Evolutionary conservation across 2,797 vertebrate species (phyloP).

Genomic region (Acrossocheilus fasciatus): DNA sequence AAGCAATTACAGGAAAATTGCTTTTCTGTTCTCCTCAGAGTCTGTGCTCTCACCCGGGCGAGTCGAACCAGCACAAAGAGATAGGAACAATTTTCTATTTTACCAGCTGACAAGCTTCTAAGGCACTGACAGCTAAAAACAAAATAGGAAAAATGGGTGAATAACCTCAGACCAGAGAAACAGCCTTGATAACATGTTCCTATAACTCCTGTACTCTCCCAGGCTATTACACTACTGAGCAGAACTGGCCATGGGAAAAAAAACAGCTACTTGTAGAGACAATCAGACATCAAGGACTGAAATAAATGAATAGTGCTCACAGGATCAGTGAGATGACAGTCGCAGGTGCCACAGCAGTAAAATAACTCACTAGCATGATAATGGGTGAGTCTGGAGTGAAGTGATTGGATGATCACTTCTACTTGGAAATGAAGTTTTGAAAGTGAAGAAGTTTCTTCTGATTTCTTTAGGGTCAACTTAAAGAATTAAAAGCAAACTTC

Average conservation of each 20-base stretch:
- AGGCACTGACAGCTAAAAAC: conserved; percentile 46
- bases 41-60: conserved; percentile 31
- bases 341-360: background rate
- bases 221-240: conserved; percentile 30
- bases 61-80: conserved; percentile 44
- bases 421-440: background rate
- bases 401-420: background rate
- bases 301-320: conserved; percentile 14
- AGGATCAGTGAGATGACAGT: conserved; percentile 4
- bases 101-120: conserved; percentile 50
- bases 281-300: conserved; percentile 24
- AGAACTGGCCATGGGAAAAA: conserved; percentile 9
- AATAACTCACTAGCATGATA: conserved; percentile 10
- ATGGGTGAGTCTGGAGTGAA: background rate
- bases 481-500: too few relatives aligned
- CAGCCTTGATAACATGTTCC: conserved; percentile 19
- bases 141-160: conserved; percentile 56
- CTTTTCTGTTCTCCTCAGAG: conserved; percentile 58
- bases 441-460: too few relatives aligned
- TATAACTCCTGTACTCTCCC: conserved; percentile 22
- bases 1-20: conserved; percentile 63
- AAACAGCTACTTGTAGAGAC: background rate
- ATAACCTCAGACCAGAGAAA: conserved; percentile 53
- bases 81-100: conserved; percentile 53
- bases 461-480: background rate